Evolutionary conservation across 1,140 invertebrate genomes (phyloP).

Genomic region (Euura saliciscinereae): DNA sequence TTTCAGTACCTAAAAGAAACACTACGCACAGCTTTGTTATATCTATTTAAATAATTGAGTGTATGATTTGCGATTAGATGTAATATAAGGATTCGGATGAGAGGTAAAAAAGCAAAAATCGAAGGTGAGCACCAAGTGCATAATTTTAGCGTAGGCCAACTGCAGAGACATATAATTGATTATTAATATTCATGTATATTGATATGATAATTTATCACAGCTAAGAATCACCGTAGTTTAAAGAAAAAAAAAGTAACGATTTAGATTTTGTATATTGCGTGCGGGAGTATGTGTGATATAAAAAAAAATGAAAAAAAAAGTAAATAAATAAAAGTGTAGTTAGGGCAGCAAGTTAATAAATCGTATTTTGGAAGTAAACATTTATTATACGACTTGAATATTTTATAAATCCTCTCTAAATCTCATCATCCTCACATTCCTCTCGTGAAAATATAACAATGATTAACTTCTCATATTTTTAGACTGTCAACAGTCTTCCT

Average conservation of each 20-base stretch:
- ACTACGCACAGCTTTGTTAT: no score
- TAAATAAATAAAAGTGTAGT: neutral
- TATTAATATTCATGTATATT: constrained; percentile 32
- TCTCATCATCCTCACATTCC: no score
- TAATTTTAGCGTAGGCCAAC: constrained; percentile 2
- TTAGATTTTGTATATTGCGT: constrained; percentile 15
- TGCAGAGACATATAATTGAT: constrained; percentile 29
- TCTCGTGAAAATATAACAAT: no score
- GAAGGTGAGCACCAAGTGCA: neutral
- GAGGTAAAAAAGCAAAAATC: no score
- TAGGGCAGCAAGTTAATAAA: constrained; percentile 14
- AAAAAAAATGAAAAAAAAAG: neutral
- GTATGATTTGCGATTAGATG: no score
- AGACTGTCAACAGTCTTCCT: no score
- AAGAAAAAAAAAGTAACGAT: constrained; percentile 11
- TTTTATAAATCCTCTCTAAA: no score
- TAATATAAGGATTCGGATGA: no score
- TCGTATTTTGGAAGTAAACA: constrained; percentile 12
- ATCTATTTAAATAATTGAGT: no score
- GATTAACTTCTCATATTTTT: no score
- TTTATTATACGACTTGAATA: neutral
- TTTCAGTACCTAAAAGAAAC: no score
- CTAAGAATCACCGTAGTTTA: constrained; percentile 47
- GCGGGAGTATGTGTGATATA: constrained; percentile 13
- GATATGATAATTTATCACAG: constrained; percentile 39